Percentiles rank a stretch among this genome's conserved stretches.
Evolutionary conservation across 2,888 invertebrate genomes (phyloP).

Genomic region (Trilocha varians): DNA sequence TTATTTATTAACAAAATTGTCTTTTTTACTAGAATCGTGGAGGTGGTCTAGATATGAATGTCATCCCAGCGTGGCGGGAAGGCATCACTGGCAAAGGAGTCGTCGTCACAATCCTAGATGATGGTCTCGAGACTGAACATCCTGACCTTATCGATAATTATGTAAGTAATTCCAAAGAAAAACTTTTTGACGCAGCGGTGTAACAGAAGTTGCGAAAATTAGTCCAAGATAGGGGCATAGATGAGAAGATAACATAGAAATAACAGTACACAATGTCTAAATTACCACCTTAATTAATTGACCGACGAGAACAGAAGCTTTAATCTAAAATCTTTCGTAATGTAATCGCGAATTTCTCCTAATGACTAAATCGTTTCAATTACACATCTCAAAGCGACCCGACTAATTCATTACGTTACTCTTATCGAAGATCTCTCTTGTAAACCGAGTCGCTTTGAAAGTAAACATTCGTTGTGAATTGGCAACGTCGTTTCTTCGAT

Average conservation of each 20-base stretch:
- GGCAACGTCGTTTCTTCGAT: slow-evolving; percentile 1
- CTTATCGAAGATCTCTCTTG: neutral
- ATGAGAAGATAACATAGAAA: too few relatives aligned
- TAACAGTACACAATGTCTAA: too few relatives aligned
- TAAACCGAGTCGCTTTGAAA: neutral
- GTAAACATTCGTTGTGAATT: slow-evolving; percentile 4
- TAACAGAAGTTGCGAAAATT: too few relatives aligned
- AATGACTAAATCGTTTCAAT: too few relatives aligned
- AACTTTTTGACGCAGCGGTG: too few relatives aligned
- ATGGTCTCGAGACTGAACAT: slow-evolving; percentile 96
- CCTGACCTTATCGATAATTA: slow-evolving; percentile 94
- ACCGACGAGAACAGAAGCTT: too few relatives aligned
- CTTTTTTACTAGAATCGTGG: slow-evolving; percentile 83
- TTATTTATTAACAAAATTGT: slow-evolving; percentile 6
- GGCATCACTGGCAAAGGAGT: slow-evolving; percentile 95
- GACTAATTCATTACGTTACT: neutral
- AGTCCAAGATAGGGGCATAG: too few relatives aligned
- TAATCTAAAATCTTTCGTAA: too few relatives aligned
- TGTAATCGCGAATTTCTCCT: neutral
- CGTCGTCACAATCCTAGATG: slow-evolving; percentile 97
- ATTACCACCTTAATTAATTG: too few relatives aligned
- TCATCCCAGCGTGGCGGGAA: slow-evolving; percentile 94
- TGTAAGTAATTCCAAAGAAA: slow-evolving; percentile 85
- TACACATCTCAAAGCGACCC: neutral
- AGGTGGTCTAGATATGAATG: slow-evolving; percentile 96